Evolutionary conservation across 2,888 invertebrate species (phyloP).

Genomic region (Idaea biselata): DNA sequence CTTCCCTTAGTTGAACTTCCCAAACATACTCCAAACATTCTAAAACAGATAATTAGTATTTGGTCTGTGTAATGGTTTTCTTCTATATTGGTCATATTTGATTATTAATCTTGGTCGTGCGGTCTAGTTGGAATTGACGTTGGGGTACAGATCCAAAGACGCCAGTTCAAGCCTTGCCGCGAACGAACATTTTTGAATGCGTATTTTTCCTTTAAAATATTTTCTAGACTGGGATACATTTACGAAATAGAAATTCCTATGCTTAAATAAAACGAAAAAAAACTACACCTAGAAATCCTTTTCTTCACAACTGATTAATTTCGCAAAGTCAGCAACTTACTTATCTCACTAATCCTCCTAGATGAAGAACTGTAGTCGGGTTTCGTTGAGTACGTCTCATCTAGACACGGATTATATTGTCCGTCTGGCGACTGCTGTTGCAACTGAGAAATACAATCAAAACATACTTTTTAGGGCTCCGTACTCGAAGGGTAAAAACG

Average conservation of each 20-base stretch:
- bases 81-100: too few relatives aligned
- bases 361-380: constrained; percentile 44
- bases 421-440: constrained; percentile 9
- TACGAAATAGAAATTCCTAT: background rate
- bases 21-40: constrained; percentile 52
- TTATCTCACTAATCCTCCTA: constrained; percentile 46
- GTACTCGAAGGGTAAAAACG: too few relatives aligned
- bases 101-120: too few relatives aligned
- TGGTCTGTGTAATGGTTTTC: background rate
- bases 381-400: constrained; percentile 23
- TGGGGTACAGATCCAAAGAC: too few relatives aligned
- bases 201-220: too few relatives aligned
- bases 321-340: constrained; percentile 33
- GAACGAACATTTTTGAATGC: too few relatives aligned
- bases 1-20: constrained; percentile 39
- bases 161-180: too few relatives aligned
- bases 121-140: too few relatives aligned
- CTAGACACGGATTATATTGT: constrained; percentile 23
- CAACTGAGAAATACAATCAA: constrained; percentile 7
- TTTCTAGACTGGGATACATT: too few relatives aligned
- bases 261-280: background rate
- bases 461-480: too few relatives aligned
- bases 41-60: constrained; percentile 27
- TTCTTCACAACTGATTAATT: too few relatives aligned
- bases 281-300: background rate